Conservation (phyloP, 1,140 invertebrate genomes). For the Neoseiulus cucumeris region DNA sequence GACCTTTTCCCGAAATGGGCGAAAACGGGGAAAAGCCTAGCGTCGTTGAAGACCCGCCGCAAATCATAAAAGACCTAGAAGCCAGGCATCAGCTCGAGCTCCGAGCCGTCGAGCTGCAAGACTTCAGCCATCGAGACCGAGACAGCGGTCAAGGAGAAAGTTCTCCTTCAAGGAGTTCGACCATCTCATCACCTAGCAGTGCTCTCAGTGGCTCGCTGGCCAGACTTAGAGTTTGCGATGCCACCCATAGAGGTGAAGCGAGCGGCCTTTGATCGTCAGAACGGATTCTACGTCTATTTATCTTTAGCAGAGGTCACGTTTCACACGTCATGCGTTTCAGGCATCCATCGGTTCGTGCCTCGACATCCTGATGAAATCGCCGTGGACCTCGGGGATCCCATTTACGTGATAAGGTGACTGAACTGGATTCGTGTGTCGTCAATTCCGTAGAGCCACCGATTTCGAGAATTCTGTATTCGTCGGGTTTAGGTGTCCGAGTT, state of each 20-base stretch:
- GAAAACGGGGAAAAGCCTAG: too few species aligned
- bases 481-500: too few species aligned
- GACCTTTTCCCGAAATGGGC: too few species aligned
- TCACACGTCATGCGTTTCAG: constrained; percentile 23
- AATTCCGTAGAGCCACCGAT: too few species aligned
- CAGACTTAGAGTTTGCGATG: background rate
- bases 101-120: too few species aligned
- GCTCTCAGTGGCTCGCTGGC: background rate
- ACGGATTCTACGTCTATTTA: background rate
- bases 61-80: too few species aligned
- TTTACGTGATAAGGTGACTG: constrained; percentile 86
- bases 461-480: too few species aligned
- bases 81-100: too few species aligned
- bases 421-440: too few species aligned
- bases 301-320: background rate
- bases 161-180: background rate
- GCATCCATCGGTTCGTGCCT: constrained; percentile 82
- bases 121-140: background rate
- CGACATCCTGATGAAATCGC: constrained; percentile 84
- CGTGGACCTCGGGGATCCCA: constrained; percentile 87
- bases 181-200: background rate
- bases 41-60: too few species aligned
- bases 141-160: background rate
- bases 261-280: too few species aligned
- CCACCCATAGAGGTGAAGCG: background rate